Base-by-base conservation (phyloP, 1,140 invertebrate species). In the Prorops nasuta region DNA sequence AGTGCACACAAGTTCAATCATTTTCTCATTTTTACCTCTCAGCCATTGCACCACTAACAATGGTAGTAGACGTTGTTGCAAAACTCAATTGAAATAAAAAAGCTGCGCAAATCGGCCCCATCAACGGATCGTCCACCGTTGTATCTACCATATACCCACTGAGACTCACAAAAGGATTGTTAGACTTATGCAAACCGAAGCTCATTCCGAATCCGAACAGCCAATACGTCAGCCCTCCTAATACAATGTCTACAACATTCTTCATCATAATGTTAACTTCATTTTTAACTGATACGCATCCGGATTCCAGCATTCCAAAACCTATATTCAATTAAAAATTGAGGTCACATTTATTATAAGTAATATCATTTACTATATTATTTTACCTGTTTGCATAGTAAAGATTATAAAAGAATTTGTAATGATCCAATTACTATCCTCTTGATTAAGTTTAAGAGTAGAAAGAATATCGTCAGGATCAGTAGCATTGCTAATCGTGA, bases 231-330 rank as follows among this genome's bases (percentile, higher is more conserved):
- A 95, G 69, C 41, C 92, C 94, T 12, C 94, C 94, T 2, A 97
- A 81, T 8, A 94, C 89, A 43, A 97, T 92, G 57, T 96, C 93
- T 1, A 92, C 90, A 0, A 94, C 86, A 64, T 96, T 96, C 72
- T 95, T 96, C 89, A 96, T 93, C 92, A 96, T 95, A n/a, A 96
- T 95, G 63, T 96, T 95, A 0, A 94, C 91, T 81, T 96, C 94
- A 64, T 96, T 96, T 76, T 96, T 96, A 20, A 92, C 81, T 1
- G 91, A 93, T 0, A 96, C 93, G 59, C 91, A 92, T 4, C 94
- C 94, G 1, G 91, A 92, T 70, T 96, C 93, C 43, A 96, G 67
- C 82, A 96, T 88, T 4, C 92, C 92, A 64, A 96, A 96, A 39
- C 92, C 90, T 91, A 18, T 15, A 17, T 16, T 16, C 19, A 28